Evolutionary conservation across 1,140 invertebrate genomes (phyloP), one percentile per base, ranked within the genome.

Genomic region (Paracyclopina nana): DNA sequence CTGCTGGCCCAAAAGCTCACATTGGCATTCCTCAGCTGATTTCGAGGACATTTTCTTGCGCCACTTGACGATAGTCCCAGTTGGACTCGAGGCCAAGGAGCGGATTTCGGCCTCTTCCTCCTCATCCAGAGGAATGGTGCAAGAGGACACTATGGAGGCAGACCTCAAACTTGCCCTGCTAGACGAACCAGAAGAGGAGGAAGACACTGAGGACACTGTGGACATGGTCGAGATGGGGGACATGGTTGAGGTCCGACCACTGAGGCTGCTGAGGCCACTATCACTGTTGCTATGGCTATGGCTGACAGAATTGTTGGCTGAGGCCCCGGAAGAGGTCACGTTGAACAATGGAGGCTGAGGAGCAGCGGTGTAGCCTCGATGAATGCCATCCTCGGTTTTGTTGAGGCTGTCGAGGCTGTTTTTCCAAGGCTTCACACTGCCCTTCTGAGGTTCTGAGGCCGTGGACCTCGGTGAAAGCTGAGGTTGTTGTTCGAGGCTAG

Each of bases 191-290:
- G 34, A 38, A 16, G 34, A 38, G 4, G 34, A 38, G 4, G 45
- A 48, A 16, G 25, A 28, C 27, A 22, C 45, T n/a, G 25, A 28
- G 18, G 31, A 46, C 22, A 41, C 29, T 12, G 31, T 40, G 16
- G 31, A 46, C 31, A 52, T 26, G n/a, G 31, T 40, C 9, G 50
- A 52, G 12, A 52, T 38, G 14, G 50, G 50, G n/a, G 30, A 45
- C 40, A 52, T 52, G 40, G 31, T 46, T 20, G 50, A 52, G 34
- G 38, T 43, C 12, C 50, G 50, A 11, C 50, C 50, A 11, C 31
- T 20, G 6, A 52, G 27, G 26, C 38, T 43, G 20, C 31, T 46
- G n/a, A 52, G 9, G 12, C 50, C 50, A 44, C 14, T 22, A 27
- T 52, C 50, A 27, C 31, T 46, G 38, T 52, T 44, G 25, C 31